A percentile compares a stretch with the other conserved stretches of the same genome.
Evolutionary conservation across 2,113 vertebrate species (phyloP).

Genomic region (Malurus elegans): DNA sequence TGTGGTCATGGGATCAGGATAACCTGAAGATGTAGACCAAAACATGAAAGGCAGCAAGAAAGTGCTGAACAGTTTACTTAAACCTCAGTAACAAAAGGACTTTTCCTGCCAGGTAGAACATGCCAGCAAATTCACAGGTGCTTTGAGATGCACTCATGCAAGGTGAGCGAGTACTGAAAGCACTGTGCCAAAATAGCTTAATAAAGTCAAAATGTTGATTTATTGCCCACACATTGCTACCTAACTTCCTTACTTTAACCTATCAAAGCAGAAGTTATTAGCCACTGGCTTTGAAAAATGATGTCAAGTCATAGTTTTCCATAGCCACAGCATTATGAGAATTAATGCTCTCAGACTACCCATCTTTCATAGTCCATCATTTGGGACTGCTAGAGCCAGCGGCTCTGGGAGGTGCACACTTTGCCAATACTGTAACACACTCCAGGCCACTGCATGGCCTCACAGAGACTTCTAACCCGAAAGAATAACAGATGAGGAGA

Average conservation of each 20-base stretch:
- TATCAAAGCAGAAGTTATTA: not conserved
- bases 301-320: not conserved
- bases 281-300: not conserved
- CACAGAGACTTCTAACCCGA: not conserved
- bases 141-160: not conserved
- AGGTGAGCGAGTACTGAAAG: not conserved
- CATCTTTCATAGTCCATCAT: too few relatives aligned
- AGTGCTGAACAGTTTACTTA: not conserved
- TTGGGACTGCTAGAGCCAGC: not conserved
- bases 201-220: not conserved
- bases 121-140: not conserved
- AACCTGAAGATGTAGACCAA: not conserved
- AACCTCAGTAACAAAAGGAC: not conserved
- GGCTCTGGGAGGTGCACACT: fast-evolving
- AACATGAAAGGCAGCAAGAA: not conserved
- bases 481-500: not conserved
- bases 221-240: not conserved
- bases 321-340: fast-evolving
- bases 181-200: not conserved
- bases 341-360: not conserved
- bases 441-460: not conserved
- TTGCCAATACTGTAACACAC: not conserved
- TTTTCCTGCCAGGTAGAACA: not conserved
- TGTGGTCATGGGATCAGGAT: not conserved
- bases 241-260: not conserved